phyloP scores from a whole-genome alignment of 64 coral and sea anemone species.

The Hydrozoanthus tunicans region DNA sequence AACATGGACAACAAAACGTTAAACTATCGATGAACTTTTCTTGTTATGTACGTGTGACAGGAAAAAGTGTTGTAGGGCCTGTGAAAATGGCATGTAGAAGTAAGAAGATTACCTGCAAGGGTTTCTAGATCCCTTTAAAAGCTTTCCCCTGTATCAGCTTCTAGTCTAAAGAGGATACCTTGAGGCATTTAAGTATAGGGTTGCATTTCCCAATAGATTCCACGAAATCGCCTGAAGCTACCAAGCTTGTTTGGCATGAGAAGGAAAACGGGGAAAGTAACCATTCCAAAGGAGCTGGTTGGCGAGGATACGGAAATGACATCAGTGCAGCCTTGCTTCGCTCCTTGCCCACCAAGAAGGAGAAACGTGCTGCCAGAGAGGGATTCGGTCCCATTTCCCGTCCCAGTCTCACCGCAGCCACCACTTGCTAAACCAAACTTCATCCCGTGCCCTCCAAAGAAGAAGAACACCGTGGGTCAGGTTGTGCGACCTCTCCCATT shows the following conservation, averaged over 20 bases:
- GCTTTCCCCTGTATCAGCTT: no score
- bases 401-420: not conserved
- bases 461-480: not conserved
- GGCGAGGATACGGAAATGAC: constrained; percentile 4
- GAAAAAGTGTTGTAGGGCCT: no score
- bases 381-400: not conserved
- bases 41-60: no score
- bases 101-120: no score
- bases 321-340: not conserved
- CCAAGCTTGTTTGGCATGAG: constrained; percentile 30
- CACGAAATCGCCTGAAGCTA: constrained; percentile 17
- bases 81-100: no score
- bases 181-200: no score
- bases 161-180: no score
- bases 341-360: not conserved
- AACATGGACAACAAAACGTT: no score
- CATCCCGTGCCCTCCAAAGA: constrained; percentile 14
- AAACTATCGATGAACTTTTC: no score
- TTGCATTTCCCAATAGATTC: not conserved
- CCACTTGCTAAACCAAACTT: not conserved
- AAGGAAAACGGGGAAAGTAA: constrained; percentile 15
- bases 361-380: constrained; percentile 22
- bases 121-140: no score
- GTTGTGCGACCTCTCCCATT: constrained; percentile 9
- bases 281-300: constrained; percentile 48